These are phyloP conservation scores for Pogona vitticeps DNA, from an alignment of 2,113 vertebrate species.

Conservation along the genomic window DNA sequence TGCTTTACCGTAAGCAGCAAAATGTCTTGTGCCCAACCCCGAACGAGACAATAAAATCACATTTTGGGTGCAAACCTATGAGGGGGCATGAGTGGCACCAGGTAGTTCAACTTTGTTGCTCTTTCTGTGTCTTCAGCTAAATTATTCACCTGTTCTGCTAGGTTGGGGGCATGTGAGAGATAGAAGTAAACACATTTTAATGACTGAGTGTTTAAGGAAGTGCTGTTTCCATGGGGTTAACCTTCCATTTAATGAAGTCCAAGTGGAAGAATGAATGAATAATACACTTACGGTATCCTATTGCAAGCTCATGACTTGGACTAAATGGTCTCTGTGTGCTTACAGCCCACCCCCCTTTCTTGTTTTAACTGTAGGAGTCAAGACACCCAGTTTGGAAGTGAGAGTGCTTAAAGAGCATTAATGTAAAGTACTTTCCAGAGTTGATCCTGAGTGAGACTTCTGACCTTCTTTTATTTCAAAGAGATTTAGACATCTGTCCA, in stretches of 20 bases:
- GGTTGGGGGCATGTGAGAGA: background rate
- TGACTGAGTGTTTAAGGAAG: background rate
- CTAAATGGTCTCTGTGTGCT: background rate
- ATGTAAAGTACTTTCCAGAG: background rate
- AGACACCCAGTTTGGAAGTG: background rate
- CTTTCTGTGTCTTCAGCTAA: too few relatives aligned
- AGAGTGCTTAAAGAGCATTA: background rate
- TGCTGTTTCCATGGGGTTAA: background rate
- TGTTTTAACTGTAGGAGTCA: background rate
- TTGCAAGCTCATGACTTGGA: background rate
- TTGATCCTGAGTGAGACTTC: background rate
- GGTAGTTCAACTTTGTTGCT: background rate
- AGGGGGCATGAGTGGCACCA: background rate
- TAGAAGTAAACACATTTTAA: background rate
- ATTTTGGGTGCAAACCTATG: background rate
- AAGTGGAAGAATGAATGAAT: background rate
- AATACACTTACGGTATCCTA: background rate
- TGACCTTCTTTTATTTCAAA: conserved; percentile 64
- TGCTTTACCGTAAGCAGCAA: too few relatives aligned
- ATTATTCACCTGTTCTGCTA: background rate
- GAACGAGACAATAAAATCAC: too few relatives aligned
- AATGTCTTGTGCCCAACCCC: too few relatives aligned
- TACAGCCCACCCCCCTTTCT: background rate
- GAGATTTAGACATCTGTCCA: conserved; percentile 57
- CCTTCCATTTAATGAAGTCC: background rate